Conservation (phyloP, 2,888 invertebrate genomes). For the Heterodera filipjevi region DNA sequence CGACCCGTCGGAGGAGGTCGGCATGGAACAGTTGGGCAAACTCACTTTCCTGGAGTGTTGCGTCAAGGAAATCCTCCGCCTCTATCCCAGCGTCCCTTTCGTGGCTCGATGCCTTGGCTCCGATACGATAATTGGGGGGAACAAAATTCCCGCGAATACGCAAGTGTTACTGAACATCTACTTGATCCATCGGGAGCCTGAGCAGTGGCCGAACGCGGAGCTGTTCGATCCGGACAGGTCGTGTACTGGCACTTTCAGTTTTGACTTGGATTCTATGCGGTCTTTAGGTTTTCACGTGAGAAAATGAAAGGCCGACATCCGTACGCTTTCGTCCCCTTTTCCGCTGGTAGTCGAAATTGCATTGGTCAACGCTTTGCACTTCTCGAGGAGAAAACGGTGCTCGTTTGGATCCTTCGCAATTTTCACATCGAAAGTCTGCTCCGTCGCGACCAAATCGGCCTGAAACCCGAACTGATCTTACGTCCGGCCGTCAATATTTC, state of each 20-base stretch:
- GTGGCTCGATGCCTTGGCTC: slow-evolving; percentile 66
- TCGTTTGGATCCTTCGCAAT: slow-evolving; percentile 66
- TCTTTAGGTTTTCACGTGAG: slow-evolving; percentile 64
- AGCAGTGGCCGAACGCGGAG: slow-evolving; percentile 67
- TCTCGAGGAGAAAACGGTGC: slow-evolving; percentile 68
- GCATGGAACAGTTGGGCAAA: slow-evolving; percentile 68
- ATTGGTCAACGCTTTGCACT: slow-evolving; percentile 67
- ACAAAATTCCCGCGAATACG: slow-evolving; percentile 63
- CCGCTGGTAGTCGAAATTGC: slow-evolving; percentile 69
- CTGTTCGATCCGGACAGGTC: slow-evolving; percentile 67
- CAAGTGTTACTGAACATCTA: slow-evolving; percentile 58
- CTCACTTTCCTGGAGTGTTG: slow-evolving; percentile 69
- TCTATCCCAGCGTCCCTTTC: slow-evolving; percentile 69
- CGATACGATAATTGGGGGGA: slow-evolving; percentile 65
- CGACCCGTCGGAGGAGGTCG: slow-evolving; percentile 66
- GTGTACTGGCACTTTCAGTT: not conserved
- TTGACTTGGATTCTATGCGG: not conserved
- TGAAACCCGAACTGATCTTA: slow-evolving; percentile 67
- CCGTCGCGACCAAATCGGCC: slow-evolving; percentile 57
- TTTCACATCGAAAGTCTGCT: slow-evolving; percentile 63
- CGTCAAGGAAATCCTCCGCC: slow-evolving; percentile 68
- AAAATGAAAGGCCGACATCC: slow-evolving; percentile 65
- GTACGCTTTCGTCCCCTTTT: slow-evolving; percentile 68
- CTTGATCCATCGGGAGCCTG: slow-evolving; percentile 66
- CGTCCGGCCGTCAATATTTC: slow-evolving; percentile 66